These are phyloP conservation scores for Monomorium pharaonis DNA, from an alignment of 1,140 invertebrate species.

Conservation along the genomic window DNA sequence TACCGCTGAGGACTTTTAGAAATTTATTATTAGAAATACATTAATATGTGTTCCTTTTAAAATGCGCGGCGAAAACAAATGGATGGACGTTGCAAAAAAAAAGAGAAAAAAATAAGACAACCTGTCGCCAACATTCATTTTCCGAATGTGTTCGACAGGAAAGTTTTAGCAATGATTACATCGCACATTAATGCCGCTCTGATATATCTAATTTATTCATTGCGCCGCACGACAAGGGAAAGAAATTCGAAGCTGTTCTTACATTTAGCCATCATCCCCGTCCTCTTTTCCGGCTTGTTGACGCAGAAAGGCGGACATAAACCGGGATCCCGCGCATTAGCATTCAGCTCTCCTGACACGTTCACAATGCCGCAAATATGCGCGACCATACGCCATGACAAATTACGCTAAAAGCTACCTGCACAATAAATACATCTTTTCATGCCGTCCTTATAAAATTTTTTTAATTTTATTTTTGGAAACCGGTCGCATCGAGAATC, in stretches of 20 bases:
- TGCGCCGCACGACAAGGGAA: neutral
- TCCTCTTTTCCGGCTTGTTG: neutral
- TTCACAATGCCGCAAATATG: slow-evolving; percentile 11
- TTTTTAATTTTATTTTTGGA: neutral
- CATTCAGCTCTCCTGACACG: slow-evolving; percentile 17
- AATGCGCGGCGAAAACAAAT: neutral
- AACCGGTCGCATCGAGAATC: neutral
- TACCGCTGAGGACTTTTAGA: too few species aligned
- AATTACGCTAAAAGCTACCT: slow-evolving; percentile 22
- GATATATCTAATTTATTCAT: slow-evolving; percentile 34
- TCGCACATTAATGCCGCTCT: neutral
- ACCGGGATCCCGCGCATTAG: neutral
- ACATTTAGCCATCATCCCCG: neutral
- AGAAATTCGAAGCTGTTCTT: neutral
- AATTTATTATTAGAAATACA: neutral
- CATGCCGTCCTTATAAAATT: neutral
- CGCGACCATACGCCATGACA: neutral
- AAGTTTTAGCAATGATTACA: neutral
- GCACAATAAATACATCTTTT: neutral
- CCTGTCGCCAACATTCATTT: neutral
- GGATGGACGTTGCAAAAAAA: neutral
- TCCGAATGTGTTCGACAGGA: neutral
- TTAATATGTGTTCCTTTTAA: neutral
- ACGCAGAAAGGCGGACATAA: slow-evolving; percentile 2
- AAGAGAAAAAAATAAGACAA: neutral